Conservation (phyloP, 2,113 vertebrate species). For the Rhineura floridana region DNA sequence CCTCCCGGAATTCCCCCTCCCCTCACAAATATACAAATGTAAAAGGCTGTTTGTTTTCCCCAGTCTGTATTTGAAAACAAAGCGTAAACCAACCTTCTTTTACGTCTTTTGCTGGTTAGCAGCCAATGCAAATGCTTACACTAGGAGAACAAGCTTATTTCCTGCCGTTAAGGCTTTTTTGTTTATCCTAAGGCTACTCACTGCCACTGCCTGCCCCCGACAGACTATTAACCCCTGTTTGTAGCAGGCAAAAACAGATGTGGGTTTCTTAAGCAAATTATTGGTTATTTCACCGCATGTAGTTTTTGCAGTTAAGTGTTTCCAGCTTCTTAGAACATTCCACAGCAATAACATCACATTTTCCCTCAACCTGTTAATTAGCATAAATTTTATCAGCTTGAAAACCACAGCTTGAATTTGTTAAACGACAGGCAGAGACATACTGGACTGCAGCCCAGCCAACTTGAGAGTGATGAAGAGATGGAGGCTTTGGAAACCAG, state of each 20-base stretch:
- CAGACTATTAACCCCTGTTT: constrained; percentile 88
- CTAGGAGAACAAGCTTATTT: constrained; percentile 90
- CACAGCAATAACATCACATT: constrained; percentile 87
- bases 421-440: constrained; percentile 62
- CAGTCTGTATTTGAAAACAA: constrained; percentile 57
- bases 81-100: constrained; percentile 84
- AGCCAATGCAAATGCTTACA: constrained; percentile 90
- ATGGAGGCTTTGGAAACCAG: constrained; percentile 41
- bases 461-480: constrained; percentile 46
- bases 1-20: constrained; percentile 6
- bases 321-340: constrained; percentile 92
- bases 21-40: constrained; percentile 51
- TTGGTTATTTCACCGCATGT: constrained; percentile 88
- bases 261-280: constrained; percentile 92
- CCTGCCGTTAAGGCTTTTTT: constrained; percentile 91
- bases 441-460: constrained; percentile 48
- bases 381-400: constrained; percentile 86
- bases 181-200: constrained; percentile 86
- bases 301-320: constrained; percentile 90
- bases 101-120: constrained; percentile 79
- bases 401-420: constrained; percentile 75
- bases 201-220: constrained; percentile 83
- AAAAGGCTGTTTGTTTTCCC: constrained; percentile 63
- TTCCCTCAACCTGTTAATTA: constrained; percentile 87
- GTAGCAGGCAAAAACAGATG: constrained; percentile 88